Evolutionary conservation across 1,140 invertebrate species (phyloP), one percentile per base, ranked within the genome.

Genomic region (Drosophila persimilis): DNA sequence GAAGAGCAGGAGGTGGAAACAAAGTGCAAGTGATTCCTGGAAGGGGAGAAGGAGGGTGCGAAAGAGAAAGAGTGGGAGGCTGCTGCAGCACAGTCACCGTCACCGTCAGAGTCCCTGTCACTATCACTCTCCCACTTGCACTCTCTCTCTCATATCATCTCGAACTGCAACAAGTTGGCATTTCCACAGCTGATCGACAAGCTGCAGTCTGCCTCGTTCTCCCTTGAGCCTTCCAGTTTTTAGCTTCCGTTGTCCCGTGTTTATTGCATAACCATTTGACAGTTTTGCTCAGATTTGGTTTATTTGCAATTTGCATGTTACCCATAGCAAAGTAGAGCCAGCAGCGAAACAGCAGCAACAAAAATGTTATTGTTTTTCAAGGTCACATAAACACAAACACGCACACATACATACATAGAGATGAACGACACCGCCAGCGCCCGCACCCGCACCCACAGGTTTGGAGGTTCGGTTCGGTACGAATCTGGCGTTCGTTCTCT

Each of bases 301-400:
- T 86, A 81, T 86, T 85, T 86, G 80, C 80, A 69, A 86, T 85
- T 85, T 85, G 80, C 81, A 85, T 86, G 85, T 46, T 61, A 24
- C 60, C 74, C 3, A 13, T 39, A 13, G 35, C 35, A 39, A 13
- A 39, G 11, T 39, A 39, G 35, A 39, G 3, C 35, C 11, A 39
- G 35, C 35, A 11, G 9, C 59, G 60, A 69, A 60, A 53, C 66
- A 78, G 51, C 54, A 46, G 22, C 67, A 81, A 77, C 73, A 80
- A 80, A 62, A 83, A 86, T 80, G 73, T 77, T 86, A 84, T 86
- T 85, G 73, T 84, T 84, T 84, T 80, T 84, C 80, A 84, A 85
- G 80, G 80, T 85, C 80, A 85, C 77, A 31, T 45, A 70, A 48
- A 85, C 81, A 72, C 43, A 85, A 41, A 5, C 35, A 53, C 47